Percentiles rank a stretch among this genome's conserved stretches.
Conservation (phyloP, 2,888 invertebrate species). For the Macrosoma leucophasiata region DNA sequence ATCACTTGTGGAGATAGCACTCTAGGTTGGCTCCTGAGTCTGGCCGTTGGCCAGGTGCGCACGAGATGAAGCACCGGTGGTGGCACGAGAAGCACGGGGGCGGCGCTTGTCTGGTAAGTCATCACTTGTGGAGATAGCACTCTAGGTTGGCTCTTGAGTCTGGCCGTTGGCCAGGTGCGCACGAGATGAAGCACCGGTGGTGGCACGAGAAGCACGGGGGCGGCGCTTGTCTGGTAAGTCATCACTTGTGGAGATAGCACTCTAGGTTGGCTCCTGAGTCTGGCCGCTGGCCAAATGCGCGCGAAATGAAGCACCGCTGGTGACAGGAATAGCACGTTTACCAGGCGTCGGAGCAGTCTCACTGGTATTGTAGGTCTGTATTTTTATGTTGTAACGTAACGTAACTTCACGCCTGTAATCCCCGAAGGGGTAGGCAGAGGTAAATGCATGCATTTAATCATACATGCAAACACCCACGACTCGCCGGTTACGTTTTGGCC, state of each 20-base stretch:
- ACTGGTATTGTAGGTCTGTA: no score
- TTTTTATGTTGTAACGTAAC: no score
- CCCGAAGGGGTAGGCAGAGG: no score
- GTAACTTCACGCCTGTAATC: no score
- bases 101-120: conserved; percentile 79
- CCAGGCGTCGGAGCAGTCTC: no score
- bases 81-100: conserved; percentile 91
- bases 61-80: conserved; percentile 76
- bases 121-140: no score
- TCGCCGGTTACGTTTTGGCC: no score
- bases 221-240: conserved; percentile 79
- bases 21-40: background rate
- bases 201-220: conserved; percentile 91
- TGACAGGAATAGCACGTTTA: no score
- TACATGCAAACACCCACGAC: no score
- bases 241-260: no score
- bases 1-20: no score
- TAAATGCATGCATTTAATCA: no score
- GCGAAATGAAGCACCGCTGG: background rate
- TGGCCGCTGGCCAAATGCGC: background rate
- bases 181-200: conserved; percentile 76
- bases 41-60: background rate
- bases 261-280: background rate
- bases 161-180: background rate
- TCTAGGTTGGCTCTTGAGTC: background rate